Conservation (phyloP, 2,888 invertebrate genomes). For the Dasypogon diadema region DNA sequence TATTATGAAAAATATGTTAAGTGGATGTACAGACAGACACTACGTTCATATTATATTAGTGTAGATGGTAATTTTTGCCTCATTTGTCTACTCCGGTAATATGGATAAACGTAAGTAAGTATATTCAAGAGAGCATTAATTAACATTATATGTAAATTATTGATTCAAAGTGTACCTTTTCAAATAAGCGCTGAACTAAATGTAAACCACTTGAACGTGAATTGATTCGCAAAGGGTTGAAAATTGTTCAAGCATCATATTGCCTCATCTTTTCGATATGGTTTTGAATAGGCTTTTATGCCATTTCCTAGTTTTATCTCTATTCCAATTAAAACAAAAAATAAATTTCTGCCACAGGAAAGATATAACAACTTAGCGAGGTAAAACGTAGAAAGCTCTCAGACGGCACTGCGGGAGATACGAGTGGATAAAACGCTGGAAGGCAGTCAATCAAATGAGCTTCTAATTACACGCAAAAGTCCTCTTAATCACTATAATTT, state of each 20-base stretch:
- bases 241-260: constrained; percentile 16
- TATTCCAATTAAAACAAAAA: constrained; percentile 41
- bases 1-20: no score
- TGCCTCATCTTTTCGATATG: constrained; percentile 1
- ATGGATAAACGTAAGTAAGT: no score
- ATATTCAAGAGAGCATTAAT: no score
- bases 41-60: no score
- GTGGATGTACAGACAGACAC: no score
- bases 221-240: neutral
- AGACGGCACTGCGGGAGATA: neutral
- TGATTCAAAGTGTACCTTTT: constrained; percentile 26
- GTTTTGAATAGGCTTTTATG: neutral
- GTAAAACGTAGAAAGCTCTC: neutral
- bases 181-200: neutral
- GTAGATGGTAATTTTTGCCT: no score
- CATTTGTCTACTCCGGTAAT: no score
- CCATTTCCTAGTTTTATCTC: neutral
- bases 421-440: constrained; percentile 45
- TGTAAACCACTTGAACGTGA: constrained; percentile 5
- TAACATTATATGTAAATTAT: no score
- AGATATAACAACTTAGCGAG: neutral
- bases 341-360: neutral
- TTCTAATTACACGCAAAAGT: constrained; percentile 56
- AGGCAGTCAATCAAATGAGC: constrained; percentile 56
- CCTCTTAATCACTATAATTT: constrained; percentile 56